Base-by-base conservation (phyloP, 2,113 vertebrate species). In the Gallinago jamesoni region DNA sequence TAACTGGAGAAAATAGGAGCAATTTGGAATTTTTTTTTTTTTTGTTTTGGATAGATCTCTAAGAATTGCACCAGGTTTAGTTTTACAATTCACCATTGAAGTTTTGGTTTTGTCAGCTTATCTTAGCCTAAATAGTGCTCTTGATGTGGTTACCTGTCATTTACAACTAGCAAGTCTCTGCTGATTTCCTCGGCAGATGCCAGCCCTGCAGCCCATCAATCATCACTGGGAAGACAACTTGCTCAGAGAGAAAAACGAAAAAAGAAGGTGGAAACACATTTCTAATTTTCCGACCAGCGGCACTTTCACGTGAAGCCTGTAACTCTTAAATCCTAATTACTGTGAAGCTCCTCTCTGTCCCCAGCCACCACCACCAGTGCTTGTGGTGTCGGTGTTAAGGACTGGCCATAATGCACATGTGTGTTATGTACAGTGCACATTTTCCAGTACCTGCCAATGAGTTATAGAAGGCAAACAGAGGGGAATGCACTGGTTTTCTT, bases 361-460 rank as follows among this genome's bases (percentile, higher is more conserved):
- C 17, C 45, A 45, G 39, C 4, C n/a, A 31, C 11, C 50, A 17
- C 10, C 22, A 13, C 1, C 10, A 30, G 14, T 7, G 20, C 33
- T 43, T 1, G 1, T 0, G 28, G 60, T 4, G 14, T 6, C 6
- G 0, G 12, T n/a, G 16, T 7, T 6, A 39, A 37, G 4, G 5
- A 3, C 20, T 1, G 1, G 6, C 28, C 2, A 1, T 17, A 30
- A 17, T 3, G 25, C 12, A 31, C 25, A 41, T 6, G 25, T 63
- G 37, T 5, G 6, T 63, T 41, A 41, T 22, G 22, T 21, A 12
- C 6, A 3, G 23, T 0, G 5, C 45, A 6, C 0, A 0, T 22
- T n/a, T 41, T 50, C 56, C 31, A 17, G 25, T 15, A 7, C 21
- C 30, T 41, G 3, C 19, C 24, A 16, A 7, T 0, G 1, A 39